Evolutionary conservation across 2,113 vertebrate genomes (phyloP), one percentile per base, ranked within the genome.

Genomic region (Gymnarchus niloticus): DNA sequence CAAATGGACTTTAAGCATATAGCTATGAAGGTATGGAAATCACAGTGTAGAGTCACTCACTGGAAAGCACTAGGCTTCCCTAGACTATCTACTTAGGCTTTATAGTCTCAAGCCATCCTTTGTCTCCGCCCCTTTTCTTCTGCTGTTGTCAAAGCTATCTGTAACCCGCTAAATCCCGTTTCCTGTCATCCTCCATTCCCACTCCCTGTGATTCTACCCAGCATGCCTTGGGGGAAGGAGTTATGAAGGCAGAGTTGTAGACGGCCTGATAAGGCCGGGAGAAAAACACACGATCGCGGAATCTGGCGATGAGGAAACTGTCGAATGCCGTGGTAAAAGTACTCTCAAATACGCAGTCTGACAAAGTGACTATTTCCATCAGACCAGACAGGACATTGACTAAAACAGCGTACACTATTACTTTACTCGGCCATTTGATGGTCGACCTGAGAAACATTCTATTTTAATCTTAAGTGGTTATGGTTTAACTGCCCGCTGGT

Each of bases 301-400:
- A 12, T 33, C 59, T 48, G 54, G 77, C 81, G 85, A 86, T 82
- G 81, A 86, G 77, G 37, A 9, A 78, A 46, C 57, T 33, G 48
- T 65, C 56, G 14, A 73, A n/a, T 3, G 28, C 85, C 21, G 76
- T 44, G 6, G 77, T 21, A 82, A 81, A 86, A 49, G 77, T 23
- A n/a, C 17, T 21, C 80, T 54, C 48, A 37, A 3, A 1, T 17
- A 12, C 25, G 12, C 48, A 82, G 25, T 33, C 49, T 52, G 33
- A 2, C 25, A 33, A 23, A 82, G 80, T 41, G 76, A 25, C 28
- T 0, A 25, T 33, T 56, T 28, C 25, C 0, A 7, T 54, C 80
- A 82, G 37, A 19, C 49, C 21, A 28, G 25, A 19, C 76, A 46
- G 61, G 61, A 82, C 25, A 54, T 82, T 33, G 51, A 82, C 33